These are phyloP conservation scores for Myodes glareolus DNA, from an alignment of 2,113 vertebrate species.

Conservation along the genomic window DNA sequence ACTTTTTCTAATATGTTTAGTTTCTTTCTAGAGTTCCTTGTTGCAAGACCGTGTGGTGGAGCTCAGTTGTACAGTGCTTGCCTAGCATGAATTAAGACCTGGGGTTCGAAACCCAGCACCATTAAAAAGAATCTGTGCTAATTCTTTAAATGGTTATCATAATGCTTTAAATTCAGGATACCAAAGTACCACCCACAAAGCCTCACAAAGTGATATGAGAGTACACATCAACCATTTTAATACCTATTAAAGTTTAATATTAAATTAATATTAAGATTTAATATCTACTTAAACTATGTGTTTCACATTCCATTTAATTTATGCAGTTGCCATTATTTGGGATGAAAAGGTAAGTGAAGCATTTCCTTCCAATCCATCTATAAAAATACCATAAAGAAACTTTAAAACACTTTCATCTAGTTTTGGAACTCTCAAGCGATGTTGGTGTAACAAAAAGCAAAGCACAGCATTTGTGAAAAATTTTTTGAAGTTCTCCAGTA, in stretches of 20 bases:
- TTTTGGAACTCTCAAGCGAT: not conserved
- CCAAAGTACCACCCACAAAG: slow-evolving; percentile 13
- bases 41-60: not conserved
- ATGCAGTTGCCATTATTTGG: not conserved
- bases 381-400: not conserved
- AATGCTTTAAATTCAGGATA: slow-evolving; percentile 13
- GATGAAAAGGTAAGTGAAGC: not conserved
- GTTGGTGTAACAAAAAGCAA: not conserved
- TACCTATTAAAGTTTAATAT: not conserved
- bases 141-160: not conserved
- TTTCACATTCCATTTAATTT: not conserved
- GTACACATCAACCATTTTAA: not conserved
- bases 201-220: not conserved
- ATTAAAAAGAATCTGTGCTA: not conserved
- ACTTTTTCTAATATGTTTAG: slow-evolving; percentile 9
- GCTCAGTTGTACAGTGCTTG: not conserved
- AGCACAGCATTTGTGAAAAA: not conserved
- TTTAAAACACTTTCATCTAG: not conserved
- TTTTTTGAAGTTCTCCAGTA: slow-evolving; percentile 17
- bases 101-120: not conserved
- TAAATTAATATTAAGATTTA: not conserved
- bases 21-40: slow-evolving; percentile 1
- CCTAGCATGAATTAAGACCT: not conserved
- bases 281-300: not conserved
- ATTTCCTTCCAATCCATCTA: slow-evolving; percentile 27